Percentiles rank a stretch among this genome's conserved stretches.
Conservation (phyloP, 2,888 invertebrate genomes). For the Argyresthia albistria region DNA sequence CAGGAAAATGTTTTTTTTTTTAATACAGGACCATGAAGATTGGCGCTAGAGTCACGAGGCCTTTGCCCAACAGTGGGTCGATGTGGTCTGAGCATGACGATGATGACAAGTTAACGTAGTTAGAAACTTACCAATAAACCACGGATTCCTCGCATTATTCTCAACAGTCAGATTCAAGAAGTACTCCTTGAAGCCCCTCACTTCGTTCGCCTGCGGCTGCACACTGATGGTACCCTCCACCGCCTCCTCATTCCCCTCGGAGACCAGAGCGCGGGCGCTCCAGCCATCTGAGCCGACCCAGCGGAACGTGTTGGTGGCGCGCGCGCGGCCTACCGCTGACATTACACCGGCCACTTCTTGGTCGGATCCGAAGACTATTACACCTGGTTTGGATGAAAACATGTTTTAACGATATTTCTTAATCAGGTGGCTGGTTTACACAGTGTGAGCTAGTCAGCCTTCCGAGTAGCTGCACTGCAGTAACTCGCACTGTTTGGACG, state of each 20-base stretch:
- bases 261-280: slow-evolving; percentile 90
- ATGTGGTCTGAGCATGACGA: too few relatives aligned
- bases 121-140: slow-evolving; percentile 88
- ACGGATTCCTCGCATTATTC: slow-evolving; percentile 92
- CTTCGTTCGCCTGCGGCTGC: slow-evolving; percentile 92
- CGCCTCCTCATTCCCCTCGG: slow-evolving; percentile 89
- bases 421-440: too few relatives aligned
- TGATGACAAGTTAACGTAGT: too few relatives aligned
- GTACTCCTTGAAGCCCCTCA: slow-evolving; percentile 88
- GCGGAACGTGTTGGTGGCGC: slow-evolving; percentile 88
- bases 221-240: slow-evolving; percentile 86
- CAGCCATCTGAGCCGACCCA: slow-evolving; percentile 98
- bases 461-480: too few relatives aligned
- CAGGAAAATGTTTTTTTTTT: too few relatives aligned
- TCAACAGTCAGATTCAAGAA: slow-evolving; percentile 88
- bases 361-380: slow-evolving; percentile 95
- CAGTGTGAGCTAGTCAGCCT: too few relatives aligned
- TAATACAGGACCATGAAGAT: too few relatives aligned
- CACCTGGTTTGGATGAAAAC: too few relatives aligned
- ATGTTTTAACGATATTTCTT: too few relatives aligned
- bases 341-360: slow-evolving; percentile 97
- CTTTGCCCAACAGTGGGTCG: too few relatives aligned
- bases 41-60: too few relatives aligned
- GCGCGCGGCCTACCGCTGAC: slow-evolving; percentile 88
- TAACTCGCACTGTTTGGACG: too few relatives aligned